phyloP scores from a whole-genome alignment of 1,140 invertebrate genomes.

The Pseudachorutes palmiensis region DNA sequence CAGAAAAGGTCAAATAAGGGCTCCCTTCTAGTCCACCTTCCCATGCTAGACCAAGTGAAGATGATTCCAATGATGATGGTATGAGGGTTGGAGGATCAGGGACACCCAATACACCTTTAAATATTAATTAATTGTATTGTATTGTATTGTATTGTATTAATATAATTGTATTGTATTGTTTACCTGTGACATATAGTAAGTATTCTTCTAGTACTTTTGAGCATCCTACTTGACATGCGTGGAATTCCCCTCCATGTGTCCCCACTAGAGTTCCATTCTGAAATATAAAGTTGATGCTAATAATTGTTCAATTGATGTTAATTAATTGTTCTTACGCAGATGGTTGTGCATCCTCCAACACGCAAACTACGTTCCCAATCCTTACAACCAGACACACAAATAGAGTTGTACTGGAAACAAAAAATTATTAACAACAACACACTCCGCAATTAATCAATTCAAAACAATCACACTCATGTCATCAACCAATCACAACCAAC shows the following conservation, averaged over 20 bases:
- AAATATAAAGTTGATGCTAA: not conserved
- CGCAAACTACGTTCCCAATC: constrained; percentile 31
- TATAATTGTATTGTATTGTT: no score
- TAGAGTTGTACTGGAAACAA: constrained; percentile 25
- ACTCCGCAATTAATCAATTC: not conserved
- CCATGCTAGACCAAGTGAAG: constrained; percentile 72
- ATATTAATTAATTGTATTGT: no score
- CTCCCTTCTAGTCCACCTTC: constrained; percentile 43
- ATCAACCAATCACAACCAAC: not conserved
- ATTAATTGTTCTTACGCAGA: constrained; percentile 31
- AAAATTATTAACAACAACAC: no score
- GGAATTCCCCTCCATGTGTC: constrained; percentile 28
- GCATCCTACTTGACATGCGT: constrained; percentile 35
- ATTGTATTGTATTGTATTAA: no score
- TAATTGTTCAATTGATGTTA: not conserved
- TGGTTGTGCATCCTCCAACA: constrained; percentile 23
- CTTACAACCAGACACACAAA: constrained; percentile 33
- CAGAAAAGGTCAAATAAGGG: constrained; percentile 31
- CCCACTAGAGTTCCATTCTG: not conserved
- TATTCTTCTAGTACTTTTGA: constrained; percentile 33
- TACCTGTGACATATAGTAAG: constrained; percentile 24
- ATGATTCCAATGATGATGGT: constrained; percentile 61
- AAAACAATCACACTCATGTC: not conserved
- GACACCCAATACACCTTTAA: constrained; percentile 19
- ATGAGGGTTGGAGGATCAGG: constrained; percentile 58